Percentiles rank a stretch among this genome's conserved stretches.
phyloP scores from a whole-genome alignment of 2,888 invertebrate species.

The Axea sp. region DNA sequence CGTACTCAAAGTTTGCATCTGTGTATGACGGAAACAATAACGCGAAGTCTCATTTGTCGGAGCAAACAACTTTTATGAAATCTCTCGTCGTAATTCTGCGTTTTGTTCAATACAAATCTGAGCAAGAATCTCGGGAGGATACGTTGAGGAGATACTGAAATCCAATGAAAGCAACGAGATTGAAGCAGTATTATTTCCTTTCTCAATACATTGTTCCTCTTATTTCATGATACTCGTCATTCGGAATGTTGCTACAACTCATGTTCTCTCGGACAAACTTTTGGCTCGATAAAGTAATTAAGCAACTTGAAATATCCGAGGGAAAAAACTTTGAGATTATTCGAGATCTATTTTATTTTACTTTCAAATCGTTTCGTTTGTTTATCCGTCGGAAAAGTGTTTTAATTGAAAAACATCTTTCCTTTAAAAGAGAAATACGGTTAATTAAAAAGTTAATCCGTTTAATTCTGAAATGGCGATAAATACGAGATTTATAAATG shows the following conservation, averaged over 20 bases:
- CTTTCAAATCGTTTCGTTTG: slow-evolving; percentile 10
- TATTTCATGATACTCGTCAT: slow-evolving; percentile 42
- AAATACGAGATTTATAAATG: too few relatives aligned
- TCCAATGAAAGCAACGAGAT: slow-evolving; percentile 44
- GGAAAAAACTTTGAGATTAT: neutral
- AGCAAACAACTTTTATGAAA: slow-evolving; percentile 45
- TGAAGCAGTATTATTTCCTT: slow-evolving; percentile 52
- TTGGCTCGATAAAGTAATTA: slow-evolving; percentile 43
- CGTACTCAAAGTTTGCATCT: too few relatives aligned
- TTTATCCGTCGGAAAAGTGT: slow-evolving; percentile 12
- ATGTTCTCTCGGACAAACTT: slow-evolving; percentile 41
- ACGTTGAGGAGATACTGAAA: slow-evolving; percentile 22
- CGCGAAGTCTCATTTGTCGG: slow-evolving; percentile 28
- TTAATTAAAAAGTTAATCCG: slow-evolving; percentile 13
- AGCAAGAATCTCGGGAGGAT: slow-evolving; percentile 20
- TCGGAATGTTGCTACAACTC: slow-evolving; percentile 37
- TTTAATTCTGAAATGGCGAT: neutral
- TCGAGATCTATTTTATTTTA: slow-evolving; percentile 1
- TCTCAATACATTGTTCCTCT: slow-evolving; percentile 44
- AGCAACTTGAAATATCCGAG: slow-evolving; percentile 33
- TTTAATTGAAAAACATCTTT: slow-evolving; percentile 21
- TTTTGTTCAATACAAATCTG: slow-evolving; percentile 27
- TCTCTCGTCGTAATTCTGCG: slow-evolving; percentile 25
- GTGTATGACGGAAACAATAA: too few relatives aligned
- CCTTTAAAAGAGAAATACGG: slow-evolving; percentile 3